Evolutionary conservation across 92 coral and sea anemone genomes (phyloP).

Genomic region (Phenganax stokvisi): DNA sequence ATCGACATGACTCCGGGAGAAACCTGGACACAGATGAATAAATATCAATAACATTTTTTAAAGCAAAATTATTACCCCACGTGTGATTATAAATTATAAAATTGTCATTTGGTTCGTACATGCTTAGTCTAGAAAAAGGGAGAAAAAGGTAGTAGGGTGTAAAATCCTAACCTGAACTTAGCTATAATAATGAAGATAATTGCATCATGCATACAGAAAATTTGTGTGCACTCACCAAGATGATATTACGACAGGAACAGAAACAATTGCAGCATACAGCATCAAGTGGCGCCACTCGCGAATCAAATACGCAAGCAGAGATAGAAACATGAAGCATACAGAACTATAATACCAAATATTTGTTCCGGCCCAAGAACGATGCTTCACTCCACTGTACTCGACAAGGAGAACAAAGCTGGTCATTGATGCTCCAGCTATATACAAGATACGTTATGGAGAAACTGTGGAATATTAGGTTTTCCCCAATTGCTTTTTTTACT

Average conservation of each 20-base stretch:
- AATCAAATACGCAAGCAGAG: background rate
- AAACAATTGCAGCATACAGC: background rate
- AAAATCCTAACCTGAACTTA: background rate
- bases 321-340: background rate
- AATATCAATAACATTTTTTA: no score
- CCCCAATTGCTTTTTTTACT: no score
- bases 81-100: no score
- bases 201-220: background rate
- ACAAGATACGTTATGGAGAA: background rate
- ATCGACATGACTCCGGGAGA: background rate
- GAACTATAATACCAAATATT: background rate
- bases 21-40: background rate
- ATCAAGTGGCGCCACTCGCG: slow-evolving; percentile 5
- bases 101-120: background rate
- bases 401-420: background rate
- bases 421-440: background rate
- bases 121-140: background rate
- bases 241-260: background rate
- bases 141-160: background rate
- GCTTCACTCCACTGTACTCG: background rate
- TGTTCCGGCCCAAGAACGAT: slow-evolving; percentile 8
- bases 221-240: background rate
- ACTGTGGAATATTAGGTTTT: no score
- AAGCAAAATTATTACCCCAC: background rate
- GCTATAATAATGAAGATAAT: no score